Conservation (phyloP, 2,888 invertebrate species). For the Spilarctia lutea region DNA sequence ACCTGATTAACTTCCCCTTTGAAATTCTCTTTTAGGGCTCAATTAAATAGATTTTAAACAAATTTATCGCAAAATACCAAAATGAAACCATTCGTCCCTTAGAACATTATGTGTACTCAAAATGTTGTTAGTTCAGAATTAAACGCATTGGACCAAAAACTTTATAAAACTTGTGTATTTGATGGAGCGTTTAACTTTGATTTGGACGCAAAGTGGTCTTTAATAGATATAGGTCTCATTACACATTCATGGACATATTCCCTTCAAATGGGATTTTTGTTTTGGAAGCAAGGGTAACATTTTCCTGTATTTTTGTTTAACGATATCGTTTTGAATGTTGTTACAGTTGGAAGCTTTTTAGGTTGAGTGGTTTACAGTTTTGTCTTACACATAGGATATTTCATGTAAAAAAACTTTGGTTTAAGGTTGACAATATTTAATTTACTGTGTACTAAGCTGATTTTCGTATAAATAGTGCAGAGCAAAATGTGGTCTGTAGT, state of each 20-base stretch:
- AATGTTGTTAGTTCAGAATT: conserved; percentile 5
- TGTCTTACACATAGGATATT: neutral
- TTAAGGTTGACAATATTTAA: neutral
- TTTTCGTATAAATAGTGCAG: too few species aligned
- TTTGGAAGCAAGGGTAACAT: neutral
- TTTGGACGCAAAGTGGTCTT: conserved; percentile 26
- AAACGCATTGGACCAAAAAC: conserved; percentile 27
- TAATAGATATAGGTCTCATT: conserved; percentile 40
- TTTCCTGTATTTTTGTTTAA: neutral
- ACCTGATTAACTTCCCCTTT: neutral
- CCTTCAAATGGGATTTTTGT: conserved; percentile 18
- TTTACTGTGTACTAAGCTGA: too few species aligned
- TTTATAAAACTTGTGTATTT: conserved; percentile 32
- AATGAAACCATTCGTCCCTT: neutral
- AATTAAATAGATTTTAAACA: neutral
- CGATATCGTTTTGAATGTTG: neutral
- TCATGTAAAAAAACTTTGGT: neutral
- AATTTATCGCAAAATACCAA: neutral
- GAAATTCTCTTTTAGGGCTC: neutral
- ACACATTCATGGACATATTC: conserved; percentile 42
- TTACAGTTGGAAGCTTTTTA: neutral
- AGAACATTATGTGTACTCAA: neutral
- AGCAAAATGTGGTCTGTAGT: too few species aligned
- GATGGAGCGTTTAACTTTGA: conserved; percentile 30
- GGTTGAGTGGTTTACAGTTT: neutral